phyloP scores from a whole-genome alignment of 2,113 vertebrate genomes.

The Sturnira hondurensis region DNA sequence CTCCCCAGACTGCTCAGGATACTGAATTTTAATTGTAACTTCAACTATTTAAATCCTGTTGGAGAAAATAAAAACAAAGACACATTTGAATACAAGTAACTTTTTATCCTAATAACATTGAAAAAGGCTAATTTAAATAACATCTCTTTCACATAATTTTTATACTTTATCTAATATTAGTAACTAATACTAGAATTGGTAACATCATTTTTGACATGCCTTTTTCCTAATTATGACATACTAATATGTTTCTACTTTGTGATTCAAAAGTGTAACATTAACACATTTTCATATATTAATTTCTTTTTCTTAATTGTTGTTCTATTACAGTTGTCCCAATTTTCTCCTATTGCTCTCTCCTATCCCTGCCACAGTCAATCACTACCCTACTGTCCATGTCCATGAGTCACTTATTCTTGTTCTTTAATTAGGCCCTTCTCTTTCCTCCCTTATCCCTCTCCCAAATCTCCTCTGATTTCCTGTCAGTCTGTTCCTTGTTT shows the following conservation, averaged over 20 bases:
- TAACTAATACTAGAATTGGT: neutral
- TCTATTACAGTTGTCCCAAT: too few species aligned
- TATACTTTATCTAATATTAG: neutral
- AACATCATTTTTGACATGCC: neutral
- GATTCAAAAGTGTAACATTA: neutral
- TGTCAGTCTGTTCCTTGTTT: too few species aligned
- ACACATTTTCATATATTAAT: neutral
- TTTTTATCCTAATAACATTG: neutral
- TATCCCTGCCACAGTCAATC: too few species aligned
- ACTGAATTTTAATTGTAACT: neutral
- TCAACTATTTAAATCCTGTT: neutral
- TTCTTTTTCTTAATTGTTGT: neutral
- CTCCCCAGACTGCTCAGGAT: neutral
- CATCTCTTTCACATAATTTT: neutral
- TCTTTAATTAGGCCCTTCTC: too few species aligned
- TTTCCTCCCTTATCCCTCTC: too few species aligned
- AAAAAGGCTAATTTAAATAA: conserved; percentile 2
- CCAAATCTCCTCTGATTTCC: too few species aligned
- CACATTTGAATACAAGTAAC: neutral
- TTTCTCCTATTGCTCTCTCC: too few species aligned
- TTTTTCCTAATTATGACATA: neutral
- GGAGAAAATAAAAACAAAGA: neutral
- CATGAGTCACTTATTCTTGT: too few species aligned
- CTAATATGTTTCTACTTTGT: neutral
- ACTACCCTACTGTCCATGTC: too few species aligned